These are phyloP conservation scores for Pristionchus maxplancki DNA, from an alignment of 2,888 invertebrate species.

Conservation along the genomic window DNA sequence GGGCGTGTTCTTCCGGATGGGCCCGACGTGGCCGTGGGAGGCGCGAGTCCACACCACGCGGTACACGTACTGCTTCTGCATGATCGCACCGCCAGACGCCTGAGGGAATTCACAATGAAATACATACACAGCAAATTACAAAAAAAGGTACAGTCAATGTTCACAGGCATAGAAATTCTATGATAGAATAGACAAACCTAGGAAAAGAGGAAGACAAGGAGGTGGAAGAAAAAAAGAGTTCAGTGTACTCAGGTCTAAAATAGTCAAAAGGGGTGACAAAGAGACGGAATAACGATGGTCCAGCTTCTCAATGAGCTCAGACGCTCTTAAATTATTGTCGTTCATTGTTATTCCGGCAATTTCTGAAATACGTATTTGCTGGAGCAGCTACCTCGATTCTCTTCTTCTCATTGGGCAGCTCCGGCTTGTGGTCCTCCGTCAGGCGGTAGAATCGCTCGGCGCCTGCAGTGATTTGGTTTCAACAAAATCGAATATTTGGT, in stretches of 20 bases:
- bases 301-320: too few species aligned
- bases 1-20: slow-evolving; percentile 90
- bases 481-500: not conserved
- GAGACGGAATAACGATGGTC: too few species aligned
- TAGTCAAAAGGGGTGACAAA: too few species aligned
- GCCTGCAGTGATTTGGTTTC: not conserved
- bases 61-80: slow-evolving; percentile 87
- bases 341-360: too few species aligned
- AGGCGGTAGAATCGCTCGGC: slow-evolving; percentile 78
- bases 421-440: slow-evolving; percentile 96
- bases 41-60: slow-evolving; percentile 98
- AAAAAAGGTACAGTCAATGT: too few species aligned
- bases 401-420: slow-evolving; percentile 87
- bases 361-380: not conserved
- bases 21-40: slow-evolving; percentile 88
- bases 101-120: not conserved
- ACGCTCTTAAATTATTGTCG: too few species aligned
- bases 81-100: slow-evolving; percentile 78
- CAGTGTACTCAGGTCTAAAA: too few species aligned
- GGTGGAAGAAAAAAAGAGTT: too few species aligned
- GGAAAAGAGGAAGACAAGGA: too few species aligned
- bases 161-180: too few species aligned
- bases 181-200: too few species aligned
- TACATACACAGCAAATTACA: not conserved
- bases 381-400: slow-evolving; percentile 82